phyloP scores from a whole-genome alignment of 2,888 invertebrate species.

The Eremobia ochroleuca region DNA sequence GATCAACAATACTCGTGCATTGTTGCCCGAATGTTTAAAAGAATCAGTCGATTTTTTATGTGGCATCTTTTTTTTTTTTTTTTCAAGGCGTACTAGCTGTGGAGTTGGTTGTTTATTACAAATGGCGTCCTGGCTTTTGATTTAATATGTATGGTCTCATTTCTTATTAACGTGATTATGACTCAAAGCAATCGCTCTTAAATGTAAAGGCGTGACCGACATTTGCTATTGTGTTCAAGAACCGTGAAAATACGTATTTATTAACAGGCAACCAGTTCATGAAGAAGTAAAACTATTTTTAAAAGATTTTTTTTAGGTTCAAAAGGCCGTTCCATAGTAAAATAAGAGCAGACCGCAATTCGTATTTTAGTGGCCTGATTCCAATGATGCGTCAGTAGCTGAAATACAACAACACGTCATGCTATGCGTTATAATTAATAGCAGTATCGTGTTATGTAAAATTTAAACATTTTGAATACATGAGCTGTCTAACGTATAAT shows the following conservation, averaged over 20 bases:
- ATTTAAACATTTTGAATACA: conserved; percentile 40
- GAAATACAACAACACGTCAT: conserved; percentile 63
- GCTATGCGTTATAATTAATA: conserved; percentile 55
- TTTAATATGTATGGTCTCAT: conserved; percentile 23
- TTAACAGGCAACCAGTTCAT: conserved; percentile 8
- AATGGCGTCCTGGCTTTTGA: conserved; percentile 3
- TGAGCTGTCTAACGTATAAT: conserved; percentile 9
- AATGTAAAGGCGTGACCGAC: conserved; percentile 25
- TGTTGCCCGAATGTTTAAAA: too few species aligned
- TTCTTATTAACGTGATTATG: conserved; percentile 17
- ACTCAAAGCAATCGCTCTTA: conserved; percentile 30
- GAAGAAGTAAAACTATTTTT: conserved; percentile 30
- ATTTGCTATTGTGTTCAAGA: conserved; percentile 36
- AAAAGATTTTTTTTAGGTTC: conserved; percentile 30
- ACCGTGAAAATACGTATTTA: conserved; percentile 31
- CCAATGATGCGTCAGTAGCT: conserved; percentile 62
- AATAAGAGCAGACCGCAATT: conserved; percentile 48
- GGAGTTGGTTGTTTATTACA: background rate
- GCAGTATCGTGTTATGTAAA: conserved; percentile 39
- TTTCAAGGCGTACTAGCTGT: background rate
- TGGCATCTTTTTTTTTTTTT: background rate
- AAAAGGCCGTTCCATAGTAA: conserved; percentile 33
- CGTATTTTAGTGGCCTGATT: conserved; percentile 55
- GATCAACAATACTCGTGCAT: too few species aligned
- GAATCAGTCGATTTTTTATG: background rate